Base-by-base conservation (phyloP, 2,113 vertebrate species). In the Clarias batrachus region DNA sequence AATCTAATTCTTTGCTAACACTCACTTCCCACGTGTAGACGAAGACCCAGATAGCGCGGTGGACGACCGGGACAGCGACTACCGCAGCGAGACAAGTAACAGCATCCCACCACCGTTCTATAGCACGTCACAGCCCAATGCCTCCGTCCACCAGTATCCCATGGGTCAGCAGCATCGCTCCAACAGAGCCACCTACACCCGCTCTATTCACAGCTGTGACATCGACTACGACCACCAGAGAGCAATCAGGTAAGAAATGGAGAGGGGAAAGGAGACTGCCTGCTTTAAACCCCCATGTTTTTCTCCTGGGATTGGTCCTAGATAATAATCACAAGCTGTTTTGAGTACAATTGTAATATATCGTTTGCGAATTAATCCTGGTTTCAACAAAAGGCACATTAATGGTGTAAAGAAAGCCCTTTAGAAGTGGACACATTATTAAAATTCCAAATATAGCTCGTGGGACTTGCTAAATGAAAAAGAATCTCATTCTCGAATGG, bases 81-180 rank as follows among this genome's bases (percentile, higher is more conserved):
- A 99, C 78, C 97, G 98, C 91, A 99, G 98, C 0, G 98, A 99
- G 94, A 99, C 98, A 19, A 99, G 98, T 93, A 98, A 97, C 92
- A 99, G 98, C 94, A 97, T 99, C 85, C 98, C 98, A 0, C 98
- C 97, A 0, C 98, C 98, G 0, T 99, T 96, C 90, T 98, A 98
- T 88, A 97, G 96, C 87, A 99, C 98, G 0, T 97, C 97, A 5
- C 98, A 99, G 92, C 98, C 98, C 92, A 99, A 98, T 0, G 98
- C 97, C 87, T 99, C 98, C 0, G 97, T 98, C 85, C 98, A 99
- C 92, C 98, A 99, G 90, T 99, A 99, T 88, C 96, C 98, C 73
- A 96, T 99, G 91, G 95, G 95, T 87, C 96, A 97, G 19, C 97
- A 97, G 63, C 96, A 96, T 85, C 95, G 96, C 84, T 92, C 91